Evolutionary conservation across 2,113 vertebrate species (phyloP), one percentile per base, ranked within the genome.

Genomic region (Galbula dea): DNA sequence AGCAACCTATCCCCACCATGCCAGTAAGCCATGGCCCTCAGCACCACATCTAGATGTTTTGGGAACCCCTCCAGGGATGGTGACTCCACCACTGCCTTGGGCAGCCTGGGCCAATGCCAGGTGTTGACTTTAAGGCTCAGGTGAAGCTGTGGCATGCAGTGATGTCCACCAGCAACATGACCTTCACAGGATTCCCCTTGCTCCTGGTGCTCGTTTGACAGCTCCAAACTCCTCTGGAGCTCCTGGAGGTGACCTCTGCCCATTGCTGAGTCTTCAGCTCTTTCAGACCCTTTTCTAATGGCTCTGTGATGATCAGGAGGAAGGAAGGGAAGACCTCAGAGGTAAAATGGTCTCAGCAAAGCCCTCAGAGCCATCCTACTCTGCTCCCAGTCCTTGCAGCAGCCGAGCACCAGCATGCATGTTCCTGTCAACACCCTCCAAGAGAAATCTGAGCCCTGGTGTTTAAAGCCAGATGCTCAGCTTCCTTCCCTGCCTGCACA

Each of bases 361-460:
- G 62, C 90, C 83, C 69, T 88, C 37, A 4, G 79, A 68, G 74
- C n/a, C 63, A 52, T 48, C 54, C 75, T 63, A 15, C 34, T 73
- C 79, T 74, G 48, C 32, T 36, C 30, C 30, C 68, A 84, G 58
- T 11, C 74, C 90, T 71, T 57, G 83, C 69, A 67, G 75, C 75
- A 36, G 55, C 22, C 2, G 37, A 87, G 43, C n/a, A 1, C 86
- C 51, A 30, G 82, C 78, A 91, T 61, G 85, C 71, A 84, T 81
- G 84, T 93, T 68, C 79, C 93, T 88, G 93, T 95, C 93, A 93
- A 77, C 90, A 84, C 87, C 87, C 79, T 90, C 23, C 3, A 41
- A 88, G 75, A 77, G 87, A 88, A 93, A 95, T 37, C 74, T 10
- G 86, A 94, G 62, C 90, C 73, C 57, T 9, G 7, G 82, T 49